A percentile compares a stretch with the other conserved stretches of the same genome.
phyloP scores from a whole-genome alignment of 2,888 invertebrate species.

The Tachina fera region DNA sequence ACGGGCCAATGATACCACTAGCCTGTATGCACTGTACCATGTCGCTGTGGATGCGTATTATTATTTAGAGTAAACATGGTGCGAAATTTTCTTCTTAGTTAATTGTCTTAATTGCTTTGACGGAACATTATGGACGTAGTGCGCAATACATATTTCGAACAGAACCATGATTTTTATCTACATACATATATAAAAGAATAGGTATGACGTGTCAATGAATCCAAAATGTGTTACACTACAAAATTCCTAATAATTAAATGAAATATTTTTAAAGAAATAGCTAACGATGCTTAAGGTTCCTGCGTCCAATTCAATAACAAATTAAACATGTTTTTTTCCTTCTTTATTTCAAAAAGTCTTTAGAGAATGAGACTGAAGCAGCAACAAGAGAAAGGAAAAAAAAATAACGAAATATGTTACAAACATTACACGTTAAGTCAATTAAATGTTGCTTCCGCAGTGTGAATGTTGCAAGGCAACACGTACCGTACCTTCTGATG shows the following conservation, averaged over 20 bases:
- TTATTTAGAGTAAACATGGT: no score
- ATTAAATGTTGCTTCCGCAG: conserved; percentile 72
- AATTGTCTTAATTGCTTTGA: no score
- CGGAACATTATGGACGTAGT: no score
- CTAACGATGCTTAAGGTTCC: not conserved
- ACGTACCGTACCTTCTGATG: conserved; percentile 35
- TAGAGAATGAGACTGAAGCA: conserved; percentile 31
- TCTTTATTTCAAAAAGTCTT: not conserved
- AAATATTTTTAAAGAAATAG: not conserved
- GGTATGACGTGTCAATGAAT: no score
- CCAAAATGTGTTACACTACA: not conserved
- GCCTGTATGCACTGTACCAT: no score
- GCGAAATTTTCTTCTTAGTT: no score
- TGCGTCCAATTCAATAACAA: not conserved
- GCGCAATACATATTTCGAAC: no score
- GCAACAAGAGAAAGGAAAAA: conserved; percentile 17
- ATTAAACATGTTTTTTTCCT: not conserved
- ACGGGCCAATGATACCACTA: no score
- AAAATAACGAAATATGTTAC: conserved; percentile 41
- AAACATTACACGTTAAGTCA: conserved; percentile 73
- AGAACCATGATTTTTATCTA: no score
- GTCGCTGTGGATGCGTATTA: no score
- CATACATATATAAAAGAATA: no score
- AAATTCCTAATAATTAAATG: not conserved
- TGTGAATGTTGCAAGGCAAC: conserved; percentile 55